A percentile compares a stretch with the other conserved stretches of the same genome.
These are phyloP conservation scores for Laothoe populi DNA, from an alignment of 2,888 invertebrate species.

Conservation along the genomic window DNA sequence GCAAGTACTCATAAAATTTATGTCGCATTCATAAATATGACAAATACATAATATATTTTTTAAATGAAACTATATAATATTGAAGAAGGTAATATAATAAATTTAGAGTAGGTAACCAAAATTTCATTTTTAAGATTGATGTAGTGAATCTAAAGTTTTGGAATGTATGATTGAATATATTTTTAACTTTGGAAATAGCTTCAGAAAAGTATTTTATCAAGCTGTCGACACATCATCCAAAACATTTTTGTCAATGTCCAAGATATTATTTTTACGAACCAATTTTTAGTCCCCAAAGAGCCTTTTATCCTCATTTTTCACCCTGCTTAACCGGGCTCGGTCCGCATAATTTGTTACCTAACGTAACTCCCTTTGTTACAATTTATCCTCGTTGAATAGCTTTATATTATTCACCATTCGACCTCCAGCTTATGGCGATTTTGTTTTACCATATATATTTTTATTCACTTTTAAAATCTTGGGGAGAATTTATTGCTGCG, in stretches of 20 bases:
- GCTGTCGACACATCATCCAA: background rate
- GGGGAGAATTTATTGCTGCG: background rate
- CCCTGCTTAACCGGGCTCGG: slow-evolving; percentile 42
- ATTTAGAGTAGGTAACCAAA: background rate
- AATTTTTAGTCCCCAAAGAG: slow-evolving; percentile 42
- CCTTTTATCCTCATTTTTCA: slow-evolving; percentile 47
- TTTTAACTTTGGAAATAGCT: background rate
- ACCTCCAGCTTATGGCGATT: slow-evolving; percentile 40
- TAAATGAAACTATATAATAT: too few relatives aligned
- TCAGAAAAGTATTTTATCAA: background rate
- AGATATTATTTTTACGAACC: slow-evolving; percentile 32
- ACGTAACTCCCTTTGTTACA: slow-evolving; percentile 53
- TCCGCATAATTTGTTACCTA: slow-evolving; percentile 58
- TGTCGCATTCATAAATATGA: background rate
- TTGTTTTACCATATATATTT: slow-evolving; percentile 28
- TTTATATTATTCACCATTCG: slow-evolving; percentile 32
- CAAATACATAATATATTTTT: too few relatives aligned
- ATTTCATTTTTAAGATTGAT: slow-evolving; percentile 4
- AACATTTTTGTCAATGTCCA: slow-evolving; percentile 12
- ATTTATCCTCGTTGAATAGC: slow-evolving; percentile 56
- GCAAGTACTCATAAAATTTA: background rate
- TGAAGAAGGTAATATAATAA: too few relatives aligned
- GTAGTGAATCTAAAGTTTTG: background rate
- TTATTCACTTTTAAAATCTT: background rate
- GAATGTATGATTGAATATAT: background rate